Evolutionary conservation across 2,888 invertebrate species (phyloP).

Genomic region (Julus scanicus): DNA sequence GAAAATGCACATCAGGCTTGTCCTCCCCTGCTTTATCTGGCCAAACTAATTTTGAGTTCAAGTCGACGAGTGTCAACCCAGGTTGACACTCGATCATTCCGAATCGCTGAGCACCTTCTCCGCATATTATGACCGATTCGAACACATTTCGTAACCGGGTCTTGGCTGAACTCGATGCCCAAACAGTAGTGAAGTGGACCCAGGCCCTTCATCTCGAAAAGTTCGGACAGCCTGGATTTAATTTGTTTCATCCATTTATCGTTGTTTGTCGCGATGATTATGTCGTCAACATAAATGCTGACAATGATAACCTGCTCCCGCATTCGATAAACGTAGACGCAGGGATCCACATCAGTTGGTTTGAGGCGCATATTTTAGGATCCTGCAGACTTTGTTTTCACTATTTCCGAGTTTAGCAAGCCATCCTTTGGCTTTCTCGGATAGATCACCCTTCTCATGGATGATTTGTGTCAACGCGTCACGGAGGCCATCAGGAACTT

Average conservation of each 20-base stretch:
- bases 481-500: not conserved
- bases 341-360: not conserved
- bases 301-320: not conserved
- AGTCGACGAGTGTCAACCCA: not conserved
- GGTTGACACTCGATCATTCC: not conserved
- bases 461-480: not conserved
- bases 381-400: not conserved
- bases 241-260: not conserved
- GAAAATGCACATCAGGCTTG: not conserved
- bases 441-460: not conserved
- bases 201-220: not conserved
- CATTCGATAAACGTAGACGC: not conserved
- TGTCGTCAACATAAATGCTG: not conserved
- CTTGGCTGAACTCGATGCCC: not conserved
- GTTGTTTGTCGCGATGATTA: not conserved
- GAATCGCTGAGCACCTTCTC: not conserved
- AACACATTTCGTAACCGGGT: not conserved
- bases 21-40: not conserved
- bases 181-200: not conserved
- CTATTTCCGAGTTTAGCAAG: not conserved
- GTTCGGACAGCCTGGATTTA: not conserved
- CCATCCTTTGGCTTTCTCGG: not conserved
- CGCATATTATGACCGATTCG: not conserved
- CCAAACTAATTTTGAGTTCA: not conserved
- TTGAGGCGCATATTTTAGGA: not conserved